Base-by-base conservation (phyloP, 2,797 vertebrate genomes). In the Molothrus aeneus region DNA sequence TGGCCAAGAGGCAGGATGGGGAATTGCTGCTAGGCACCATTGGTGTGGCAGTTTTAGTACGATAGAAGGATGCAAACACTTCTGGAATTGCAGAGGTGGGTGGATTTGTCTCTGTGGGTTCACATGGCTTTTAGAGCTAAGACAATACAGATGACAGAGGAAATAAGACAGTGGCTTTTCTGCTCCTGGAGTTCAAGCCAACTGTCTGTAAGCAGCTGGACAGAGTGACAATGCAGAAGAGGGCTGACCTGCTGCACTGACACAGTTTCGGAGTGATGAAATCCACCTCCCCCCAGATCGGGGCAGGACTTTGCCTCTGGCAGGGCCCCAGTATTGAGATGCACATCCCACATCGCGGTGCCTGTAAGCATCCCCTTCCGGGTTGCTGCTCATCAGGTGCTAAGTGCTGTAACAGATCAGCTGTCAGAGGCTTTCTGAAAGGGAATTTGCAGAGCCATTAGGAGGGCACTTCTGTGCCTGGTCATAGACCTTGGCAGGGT, bases 21-120 rank as follows among this genome's bases (percentile, higher is more conserved):
- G 79, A 71, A 69, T 80, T 65, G 93, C 93, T 92, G 65, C 79
- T 61, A 45, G 81, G 92, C 54, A 77, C 38, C 61, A 89, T 93
- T 89, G 92, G 60, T 4, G 13, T 50, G 83, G 64, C 63, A 88
- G 60, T 51, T 92, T 84, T 50, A 64, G 12, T 65, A 14, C 29
- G 65, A 74, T 22, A 40, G 93, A 85, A 80, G 85, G 88, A 89
- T 86, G 78, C 50, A 50, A 60, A 36, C 16, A 4, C 47, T 85
- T 54, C 43, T 42, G 78, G 92, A 93, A 80, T 61, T 68, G 72
- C 69, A 84, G 78, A 61, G 50, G 13, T 65, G 75, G 65, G 81
- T 88, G 57, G 60, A 77, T 95, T 78, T 87, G 82, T 64, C 61
- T 74, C 65, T 36, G 15, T 77, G 84, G 53, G 32, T 94, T 89